Evolutionary conservation across 2,888 invertebrate species (phyloP), one percentile per base, ranked within the genome.

Genomic region (Nesidiocoris tenuis): DNA sequence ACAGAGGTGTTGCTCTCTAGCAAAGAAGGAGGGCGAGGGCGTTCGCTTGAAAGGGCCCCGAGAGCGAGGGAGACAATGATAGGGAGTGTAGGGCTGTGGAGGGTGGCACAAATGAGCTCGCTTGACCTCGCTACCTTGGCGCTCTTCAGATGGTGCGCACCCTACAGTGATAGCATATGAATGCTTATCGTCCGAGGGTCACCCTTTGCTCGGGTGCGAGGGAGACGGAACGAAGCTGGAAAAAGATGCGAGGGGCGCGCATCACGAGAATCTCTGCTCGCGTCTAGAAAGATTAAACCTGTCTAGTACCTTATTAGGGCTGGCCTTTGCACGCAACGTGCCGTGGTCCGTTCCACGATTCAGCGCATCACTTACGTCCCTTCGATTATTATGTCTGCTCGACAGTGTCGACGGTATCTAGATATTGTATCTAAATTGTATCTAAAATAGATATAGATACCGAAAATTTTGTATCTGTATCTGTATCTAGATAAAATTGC

Each of bases 61-160:
- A 39, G 39, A 39, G 39, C n/a, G n/a, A 39, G 39, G 12, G 39
- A 39, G 39, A 39, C 39, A 39, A 39, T 39, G 39, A 39, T 39
- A 39, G 39, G 12, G 39, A 39, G 12, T 39, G 39, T 12, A 3
- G 39, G 5, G 39, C 12, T 12, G 39, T 3, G 39, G 12, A 39
- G 39, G 39, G 39, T 39, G 39, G 21, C 39, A 39, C 65, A 65
- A 65, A 65, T 65, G 65, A 65, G 65, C 39, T 65, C 39, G 65
- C 65, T 65, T 65, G 65, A 65, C 65, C 65, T n/a, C 22, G 22
- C 65, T 25, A 39, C 5, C 39, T 39, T 39, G 5, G 39, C 39
- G 39, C 39, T n/a, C n/a, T 12, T 39, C 39, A 12, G 39, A 39
- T 39, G 39, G 39, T 39, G 39, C n/a, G n/a, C 39, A 39, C 5